These are phyloP conservation scores for Sarcophaga bullata DNA, from an alignment of 1,140 invertebrate species.

Conservation along the genomic window DNA sequence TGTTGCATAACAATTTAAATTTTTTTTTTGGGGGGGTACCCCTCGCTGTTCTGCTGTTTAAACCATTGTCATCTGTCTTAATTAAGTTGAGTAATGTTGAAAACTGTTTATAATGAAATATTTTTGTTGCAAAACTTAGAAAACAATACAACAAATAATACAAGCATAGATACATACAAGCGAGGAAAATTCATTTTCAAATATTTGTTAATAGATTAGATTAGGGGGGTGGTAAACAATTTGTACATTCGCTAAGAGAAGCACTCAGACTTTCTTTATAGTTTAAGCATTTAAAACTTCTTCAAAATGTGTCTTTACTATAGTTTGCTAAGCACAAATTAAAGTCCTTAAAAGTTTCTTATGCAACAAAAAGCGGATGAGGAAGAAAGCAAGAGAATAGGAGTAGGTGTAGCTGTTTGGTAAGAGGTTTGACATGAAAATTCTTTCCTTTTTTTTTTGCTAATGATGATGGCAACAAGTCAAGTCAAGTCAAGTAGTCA, in stretches of 20 bases:
- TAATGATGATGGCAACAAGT: conserved; percentile 18
- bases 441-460: neutral
- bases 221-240: too few species aligned
- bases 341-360: neutral
- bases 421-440: neutral
- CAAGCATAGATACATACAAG: conserved; percentile 3
- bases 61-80: conserved; percentile 36
- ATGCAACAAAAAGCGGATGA: too few species aligned
- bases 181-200: too few species aligned
- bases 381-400: too few species aligned
- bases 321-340: conserved; percentile 6
- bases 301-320: too few species aligned
- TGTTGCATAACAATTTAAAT: too few species aligned
- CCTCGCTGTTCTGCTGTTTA: conserved; percentile 1
- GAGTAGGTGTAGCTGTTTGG: neutral
- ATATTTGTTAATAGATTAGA: too few species aligned
- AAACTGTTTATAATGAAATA: conserved; percentile 40
- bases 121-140: conserved; percentile 36
- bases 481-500: too few species aligned
- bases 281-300: too few species aligned
- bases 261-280: too few species aligned
- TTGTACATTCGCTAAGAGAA: too few species aligned
- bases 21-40: too few species aligned
- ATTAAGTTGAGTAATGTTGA: conserved; percentile 38
- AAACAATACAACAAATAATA: neutral